A percentile compares a stretch with the other conserved stretches of the same genome.
These are phyloP conservation scores for Drosophila orosa DNA, from an alignment of 1,140 invertebrate genomes.

Conservation along the genomic window DNA sequence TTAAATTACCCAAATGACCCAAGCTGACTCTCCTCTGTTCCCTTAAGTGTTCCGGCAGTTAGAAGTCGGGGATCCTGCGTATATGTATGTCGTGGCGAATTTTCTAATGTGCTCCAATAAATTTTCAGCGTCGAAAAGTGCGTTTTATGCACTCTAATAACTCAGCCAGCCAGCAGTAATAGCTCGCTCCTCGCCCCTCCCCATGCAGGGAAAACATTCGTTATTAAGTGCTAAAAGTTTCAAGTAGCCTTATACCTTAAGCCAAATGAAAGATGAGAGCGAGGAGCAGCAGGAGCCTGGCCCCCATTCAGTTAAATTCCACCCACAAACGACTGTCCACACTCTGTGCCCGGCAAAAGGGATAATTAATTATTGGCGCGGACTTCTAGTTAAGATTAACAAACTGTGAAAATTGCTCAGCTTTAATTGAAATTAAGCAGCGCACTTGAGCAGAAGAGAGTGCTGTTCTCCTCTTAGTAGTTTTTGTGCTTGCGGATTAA, in stretches of 20 bases:
- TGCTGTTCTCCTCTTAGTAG: constrained; percentile 39
- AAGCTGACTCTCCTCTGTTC: background rate
- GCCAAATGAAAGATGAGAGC: constrained; percentile 55
- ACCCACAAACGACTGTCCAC: constrained; percentile 27
- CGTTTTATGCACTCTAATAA: constrained; percentile 66
- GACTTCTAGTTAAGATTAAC: constrained; percentile 69
- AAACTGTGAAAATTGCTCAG: constrained; percentile 68
- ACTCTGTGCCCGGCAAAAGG: constrained; percentile 30
- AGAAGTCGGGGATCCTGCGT: constrained; percentile 6
- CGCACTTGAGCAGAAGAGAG: constrained; percentile 48
- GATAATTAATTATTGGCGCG: constrained; percentile 67
- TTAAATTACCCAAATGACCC: constrained; percentile 56
- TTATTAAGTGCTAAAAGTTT: constrained; percentile 64
- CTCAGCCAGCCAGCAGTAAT: constrained; percentile 25
- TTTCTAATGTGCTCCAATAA: constrained; percentile 64
- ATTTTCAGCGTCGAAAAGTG: constrained; percentile 56
- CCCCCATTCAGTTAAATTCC: constrained; percentile 2
- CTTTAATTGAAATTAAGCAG: constrained; percentile 69
- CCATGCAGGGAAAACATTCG: constrained; percentile 46
- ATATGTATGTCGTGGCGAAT: constrained; percentile 54
- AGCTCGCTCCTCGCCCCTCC: background rate
- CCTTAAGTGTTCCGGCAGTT: constrained; percentile 32
- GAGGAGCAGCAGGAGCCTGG: background rate
- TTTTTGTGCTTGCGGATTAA: constrained; percentile 54
- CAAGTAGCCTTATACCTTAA: constrained; percentile 54